Evolutionary conservation across 2,888 invertebrate species (phyloP), one percentile per base, ranked within the genome.

Genomic region (Ichneumoninae sp.): DNA sequence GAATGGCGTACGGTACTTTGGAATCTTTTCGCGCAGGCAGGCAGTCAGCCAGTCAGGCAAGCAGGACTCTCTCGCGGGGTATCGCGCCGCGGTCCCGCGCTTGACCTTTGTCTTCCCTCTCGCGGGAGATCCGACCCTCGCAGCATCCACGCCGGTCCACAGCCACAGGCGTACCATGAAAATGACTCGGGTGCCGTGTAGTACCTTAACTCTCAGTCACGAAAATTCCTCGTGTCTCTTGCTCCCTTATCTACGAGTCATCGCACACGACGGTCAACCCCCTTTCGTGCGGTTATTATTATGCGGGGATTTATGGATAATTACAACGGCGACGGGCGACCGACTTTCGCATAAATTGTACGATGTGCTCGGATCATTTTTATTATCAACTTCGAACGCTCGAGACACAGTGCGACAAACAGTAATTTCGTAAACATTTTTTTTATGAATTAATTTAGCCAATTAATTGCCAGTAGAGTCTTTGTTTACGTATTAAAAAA

Each of bases 91-190:
- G 71, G 81, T 79, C 81, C 75, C 85, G 83, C 78, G 82, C 83
- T 87, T 87, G 87, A 87, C 87, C 87, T 86, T 85, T 87, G 86
- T 87, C 87, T 85, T 75, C 81, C 71, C 74, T 77, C 74, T 81
- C 76, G 71, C 60, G 68, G 68, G 73, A 71, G 71, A 68, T 73
- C 74, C 75, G 78, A 57, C 57, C 84, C 77, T 75, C 52, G 73
- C 80, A 81, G 81, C 74, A 81, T 82, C 76, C 76, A 10, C 26
- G 22, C 26, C 13, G 66, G 66, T 52, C 66, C 66, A 54, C 50
- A 76, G 16, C 75, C 36, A 26, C 40, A 40, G 22, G 22, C 36
- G n/a, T 26, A n/a, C 63, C 30, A 30, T 63, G 63, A 63, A 63
- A 63, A 63, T 63, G 63, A 63, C 63, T 63, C 63, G 63, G 16